Evolutionary conservation across 1,140 invertebrate species (phyloP), one percentile per base, ranked within the genome.

Genomic region (Aphaenogaster rudis): DNA sequence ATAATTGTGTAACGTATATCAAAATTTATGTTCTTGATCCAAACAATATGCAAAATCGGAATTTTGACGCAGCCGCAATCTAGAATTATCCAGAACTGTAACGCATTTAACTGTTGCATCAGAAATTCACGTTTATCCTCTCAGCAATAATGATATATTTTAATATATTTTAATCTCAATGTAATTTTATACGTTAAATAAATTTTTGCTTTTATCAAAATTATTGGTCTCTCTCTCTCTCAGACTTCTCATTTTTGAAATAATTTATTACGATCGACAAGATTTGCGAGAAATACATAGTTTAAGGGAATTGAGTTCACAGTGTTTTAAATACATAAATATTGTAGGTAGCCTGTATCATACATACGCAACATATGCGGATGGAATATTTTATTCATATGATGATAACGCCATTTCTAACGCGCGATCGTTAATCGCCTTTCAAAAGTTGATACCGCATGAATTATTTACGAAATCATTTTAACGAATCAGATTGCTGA

Each of bases 1-100:
- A 76, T 84, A 84, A 84, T 84, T 76, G 28, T 84, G 15, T 61
- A 74, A 74, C 17, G 42, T 39, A 61, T 59, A 76, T 84, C 69
- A 74, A 76, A 76, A 84, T 84, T 84, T 84, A 76, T 61, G 33
- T 74, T 11, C 54, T 76, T 50, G 57, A 74, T 52, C 13, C 42
- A 61, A 76, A 61, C 39, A 74, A 17, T 61, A 61, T 76, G 67
- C 7, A 76, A 45, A 76, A 48, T 48, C 1, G 11, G 17, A 84
- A 63, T 84, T 84, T 48, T 39, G 63, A 66, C 59, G 28, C 11
- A 33, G 36, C 48, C 39, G 15, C 67, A 74, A 82, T 74, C 21
- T 45, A 59, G 42, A 59, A 74, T 82, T 59, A 61, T 74, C 15
- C 6, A 21, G 3, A 82, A 59, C 13, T 36, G 21, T 42, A n/a